phyloP scores from a whole-genome alignment of 2,888 invertebrate species.

The Drosophila borborema region DNA sequence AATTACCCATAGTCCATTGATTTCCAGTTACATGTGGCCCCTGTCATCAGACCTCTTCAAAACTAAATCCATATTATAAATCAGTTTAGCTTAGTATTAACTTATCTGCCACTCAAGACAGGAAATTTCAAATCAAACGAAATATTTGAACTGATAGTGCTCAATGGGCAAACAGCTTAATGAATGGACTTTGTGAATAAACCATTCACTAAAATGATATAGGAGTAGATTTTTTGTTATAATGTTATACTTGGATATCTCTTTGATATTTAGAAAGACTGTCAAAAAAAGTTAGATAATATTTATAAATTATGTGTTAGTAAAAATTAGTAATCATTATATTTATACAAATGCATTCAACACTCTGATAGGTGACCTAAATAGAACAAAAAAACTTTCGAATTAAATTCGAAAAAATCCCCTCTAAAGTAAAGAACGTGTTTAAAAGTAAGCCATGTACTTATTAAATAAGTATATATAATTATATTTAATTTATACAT shows the following conservation, averaged over 20 bases:
- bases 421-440: not conserved
- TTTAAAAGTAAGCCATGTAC: not conserved
- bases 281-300: not conserved
- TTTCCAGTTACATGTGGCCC: not conserved
- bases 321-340: not conserved
- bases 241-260: no score
- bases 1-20: not conserved
- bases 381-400: not conserved
- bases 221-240: not conserved
- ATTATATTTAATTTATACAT: not conserved
- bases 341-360: not conserved
- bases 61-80: slow-evolving; percentile 13
- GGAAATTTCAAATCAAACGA: slow-evolving; percentile 48
- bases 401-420: not conserved
- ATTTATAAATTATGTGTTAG: not conserved
- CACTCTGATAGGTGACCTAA: not conserved
- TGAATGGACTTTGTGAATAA: slow-evolving; percentile 5
- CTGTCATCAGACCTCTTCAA: not conserved
- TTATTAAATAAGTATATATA: not conserved
- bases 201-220: not conserved
- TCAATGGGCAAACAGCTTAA: slow-evolving; percentile 1
- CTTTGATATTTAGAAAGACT: not conserved
- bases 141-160: slow-evolving; percentile 29
- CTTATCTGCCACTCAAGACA: slow-evolving; percentile 34
- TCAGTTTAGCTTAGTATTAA: slow-evolving; percentile 14